A percentile compares a stretch with the other conserved stretches of the same genome.
Conservation (phyloP, 2,113 vertebrate genomes). For the Gymnocephalus cernua region DNA sequence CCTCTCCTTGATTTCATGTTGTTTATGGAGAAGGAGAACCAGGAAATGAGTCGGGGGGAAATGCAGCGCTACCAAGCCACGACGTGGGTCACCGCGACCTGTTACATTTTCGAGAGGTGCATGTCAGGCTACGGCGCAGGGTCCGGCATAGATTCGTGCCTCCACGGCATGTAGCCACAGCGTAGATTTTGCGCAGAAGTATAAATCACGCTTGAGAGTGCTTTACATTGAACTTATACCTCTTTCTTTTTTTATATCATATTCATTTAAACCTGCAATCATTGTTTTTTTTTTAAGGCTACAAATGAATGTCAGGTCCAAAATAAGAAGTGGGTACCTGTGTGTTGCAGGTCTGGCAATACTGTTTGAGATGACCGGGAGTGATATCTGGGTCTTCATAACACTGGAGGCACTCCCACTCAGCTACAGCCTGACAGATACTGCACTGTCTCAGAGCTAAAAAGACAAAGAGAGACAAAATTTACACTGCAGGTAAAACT, state of each 20-base stretch:
- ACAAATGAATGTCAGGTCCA: background rate
- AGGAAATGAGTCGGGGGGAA: too few species aligned
- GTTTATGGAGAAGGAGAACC: too few species aligned
- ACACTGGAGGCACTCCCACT: constrained; percentile 86
- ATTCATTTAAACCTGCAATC: background rate
- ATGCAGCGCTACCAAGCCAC: too few species aligned
- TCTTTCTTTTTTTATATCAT: background rate
- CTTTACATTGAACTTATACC: background rate
- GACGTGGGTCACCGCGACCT: too few species aligned
- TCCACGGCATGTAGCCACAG: too few species aligned
- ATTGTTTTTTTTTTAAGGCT: background rate
- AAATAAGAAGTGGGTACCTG: constrained; percentile 77
- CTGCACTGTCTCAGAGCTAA: constrained; percentile 87
- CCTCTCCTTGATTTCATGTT: too few species aligned
- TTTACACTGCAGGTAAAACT: background rate
- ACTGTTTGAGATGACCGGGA: constrained; percentile 85
- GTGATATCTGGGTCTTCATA: constrained; percentile 86
- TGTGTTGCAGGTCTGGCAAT: constrained; percentile 85
- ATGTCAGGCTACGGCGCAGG: too few species aligned
- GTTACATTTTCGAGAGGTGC: too few species aligned
- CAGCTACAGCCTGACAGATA: constrained; percentile 86
- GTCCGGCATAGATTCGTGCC: too few species aligned
- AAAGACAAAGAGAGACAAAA: background rate
- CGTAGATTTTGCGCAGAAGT: too few species aligned
- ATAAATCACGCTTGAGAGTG: background rate